phyloP scores from a whole-genome alignment of 2,113 vertebrate species.

The Calyptomena viridis region DNA sequence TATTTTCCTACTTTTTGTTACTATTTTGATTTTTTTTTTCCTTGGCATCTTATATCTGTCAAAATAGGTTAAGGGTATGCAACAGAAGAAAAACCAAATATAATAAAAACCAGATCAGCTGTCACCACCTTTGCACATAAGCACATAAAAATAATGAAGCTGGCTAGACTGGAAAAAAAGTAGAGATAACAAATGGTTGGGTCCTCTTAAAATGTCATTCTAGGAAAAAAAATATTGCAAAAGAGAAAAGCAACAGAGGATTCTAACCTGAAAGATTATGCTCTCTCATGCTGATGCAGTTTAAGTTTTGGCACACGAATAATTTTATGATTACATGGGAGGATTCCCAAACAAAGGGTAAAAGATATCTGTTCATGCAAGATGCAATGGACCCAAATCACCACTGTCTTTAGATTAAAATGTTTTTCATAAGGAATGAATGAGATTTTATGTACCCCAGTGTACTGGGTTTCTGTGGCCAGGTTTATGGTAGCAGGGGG shows the following conservation, averaged over 20 bases:
- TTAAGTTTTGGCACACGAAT: background rate
- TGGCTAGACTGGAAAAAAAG: background rate
- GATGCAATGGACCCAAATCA: background rate
- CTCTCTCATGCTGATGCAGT: background rate
- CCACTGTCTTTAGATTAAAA: background rate
- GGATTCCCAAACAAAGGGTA: background rate
- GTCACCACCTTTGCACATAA: background rate
- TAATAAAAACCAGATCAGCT: background rate
- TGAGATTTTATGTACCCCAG: background rate
- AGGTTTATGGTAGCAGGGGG: no score
- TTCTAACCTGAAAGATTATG: background rate
- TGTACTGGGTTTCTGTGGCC: no score
- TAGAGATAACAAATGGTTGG: background rate
- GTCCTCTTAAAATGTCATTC: background rate
- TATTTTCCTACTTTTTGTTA: background rate
- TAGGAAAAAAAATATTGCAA: background rate
- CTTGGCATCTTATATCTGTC: background rate
- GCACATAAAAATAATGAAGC: background rate
- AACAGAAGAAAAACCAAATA: slow-evolving; percentile 8
- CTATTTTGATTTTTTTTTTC: background rate
- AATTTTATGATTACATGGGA: background rate
- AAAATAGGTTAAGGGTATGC: background rate
- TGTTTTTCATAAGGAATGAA: background rate
- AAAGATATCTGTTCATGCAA: background rate
- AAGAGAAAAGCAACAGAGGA: background rate